These are phyloP conservation scores for Branchinecta lynchi DNA, from an alignment of 1,140 invertebrate species.

Conservation along the genomic window DNA sequence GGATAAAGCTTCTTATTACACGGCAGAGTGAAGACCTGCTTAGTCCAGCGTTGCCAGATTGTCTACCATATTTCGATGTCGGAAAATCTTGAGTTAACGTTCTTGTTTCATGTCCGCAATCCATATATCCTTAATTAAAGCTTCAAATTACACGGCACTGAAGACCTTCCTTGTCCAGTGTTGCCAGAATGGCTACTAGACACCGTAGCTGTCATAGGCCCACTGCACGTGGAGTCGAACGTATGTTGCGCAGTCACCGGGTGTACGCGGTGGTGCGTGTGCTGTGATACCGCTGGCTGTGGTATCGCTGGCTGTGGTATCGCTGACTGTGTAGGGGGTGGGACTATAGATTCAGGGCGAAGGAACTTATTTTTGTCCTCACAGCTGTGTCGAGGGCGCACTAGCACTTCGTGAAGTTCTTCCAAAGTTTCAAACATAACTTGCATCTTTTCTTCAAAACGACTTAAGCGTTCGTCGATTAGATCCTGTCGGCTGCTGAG, in stretches of 20 bases:
- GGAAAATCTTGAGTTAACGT: no score
- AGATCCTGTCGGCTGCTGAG: constrained; percentile 80
- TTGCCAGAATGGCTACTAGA: constrained; percentile 6
- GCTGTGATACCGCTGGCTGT: neutral
- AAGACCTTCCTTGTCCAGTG: neutral
- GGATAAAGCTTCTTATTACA: no score
- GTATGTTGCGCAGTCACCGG: neutral
- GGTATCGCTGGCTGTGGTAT: neutral
- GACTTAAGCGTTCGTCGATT: constrained; percentile 67
- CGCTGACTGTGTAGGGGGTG: neutral
- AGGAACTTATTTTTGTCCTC: constrained; percentile 13
- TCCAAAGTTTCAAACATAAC: constrained; percentile 61
- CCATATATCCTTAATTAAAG: neutral
- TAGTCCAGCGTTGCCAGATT: no score
- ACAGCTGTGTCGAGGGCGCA: constrained; percentile 30
- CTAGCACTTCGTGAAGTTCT: constrained; percentile 60
- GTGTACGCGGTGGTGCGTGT: neutral
- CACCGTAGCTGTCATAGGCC: neutral
- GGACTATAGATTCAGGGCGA: neutral
- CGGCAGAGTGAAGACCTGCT: no score
- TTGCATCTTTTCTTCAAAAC: constrained; percentile 70
- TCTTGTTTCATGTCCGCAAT: no score
- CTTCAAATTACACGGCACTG: constrained; percentile 2
- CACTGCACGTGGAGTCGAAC: neutral
- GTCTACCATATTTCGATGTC: neutral